Evolutionary conservation across 1,140 invertebrate species (phyloP).

Genomic region (Aphelinus certus): DNA sequence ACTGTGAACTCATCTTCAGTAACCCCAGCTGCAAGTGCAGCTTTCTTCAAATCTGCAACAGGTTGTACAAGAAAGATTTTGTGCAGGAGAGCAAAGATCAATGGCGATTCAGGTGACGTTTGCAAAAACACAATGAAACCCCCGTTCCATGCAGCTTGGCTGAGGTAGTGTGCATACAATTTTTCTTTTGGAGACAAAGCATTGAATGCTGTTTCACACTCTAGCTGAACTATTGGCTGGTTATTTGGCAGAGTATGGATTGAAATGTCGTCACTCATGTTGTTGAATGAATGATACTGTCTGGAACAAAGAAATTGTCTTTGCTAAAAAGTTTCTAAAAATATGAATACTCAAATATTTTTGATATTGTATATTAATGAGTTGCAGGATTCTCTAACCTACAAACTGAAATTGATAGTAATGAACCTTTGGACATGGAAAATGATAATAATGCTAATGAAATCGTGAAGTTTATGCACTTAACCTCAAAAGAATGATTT

Average conservation of each 20-base stretch:
- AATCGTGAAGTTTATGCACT: too few species aligned
- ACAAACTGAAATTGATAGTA: background rate
- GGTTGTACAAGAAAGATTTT: constrained; percentile 81
- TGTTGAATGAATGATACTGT: constrained; percentile 41
- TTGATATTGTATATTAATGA: background rate
- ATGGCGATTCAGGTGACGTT: constrained; percentile 88
- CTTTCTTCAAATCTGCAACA: constrained; percentile 74
- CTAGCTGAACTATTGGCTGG: constrained; percentile 84
- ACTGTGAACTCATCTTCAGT: constrained; percentile 87
- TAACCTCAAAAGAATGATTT: too few species aligned
- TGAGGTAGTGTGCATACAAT: constrained; percentile 90
- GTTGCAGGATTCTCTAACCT: background rate
- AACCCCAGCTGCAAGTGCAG: constrained; percentile 71
- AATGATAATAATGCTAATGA: too few species aligned
- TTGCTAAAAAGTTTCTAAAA: background rate
- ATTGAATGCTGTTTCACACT: constrained; percentile 85
- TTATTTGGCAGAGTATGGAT: constrained; percentile 82
- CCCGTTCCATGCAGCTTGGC: constrained; percentile 87
- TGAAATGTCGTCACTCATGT: constrained; percentile 61
- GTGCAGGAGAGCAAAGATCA: constrained; percentile 85
- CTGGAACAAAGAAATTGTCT: constrained; percentile 44
- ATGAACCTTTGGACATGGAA: background rate
- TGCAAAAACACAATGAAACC: constrained; percentile 86
- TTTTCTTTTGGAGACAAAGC: constrained; percentile 84
- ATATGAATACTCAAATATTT: background rate